Percentiles rank a stretch among this genome's conserved stretches.
These are phyloP conservation scores for Sebastes oblongus DNA, from an alignment of 2,797 vertebrate genomes.

Conservation along the genomic window DNA sequence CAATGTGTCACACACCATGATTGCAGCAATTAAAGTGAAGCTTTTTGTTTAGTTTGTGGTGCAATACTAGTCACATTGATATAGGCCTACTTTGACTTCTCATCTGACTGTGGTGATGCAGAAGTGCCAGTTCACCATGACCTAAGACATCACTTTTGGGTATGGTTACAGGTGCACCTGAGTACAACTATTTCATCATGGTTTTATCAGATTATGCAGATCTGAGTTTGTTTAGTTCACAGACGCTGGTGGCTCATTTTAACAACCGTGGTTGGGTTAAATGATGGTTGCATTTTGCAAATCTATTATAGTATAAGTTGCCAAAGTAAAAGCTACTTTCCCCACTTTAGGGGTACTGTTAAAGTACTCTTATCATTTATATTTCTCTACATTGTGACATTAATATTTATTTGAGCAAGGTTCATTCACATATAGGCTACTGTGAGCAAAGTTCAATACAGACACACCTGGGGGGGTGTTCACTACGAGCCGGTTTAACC, in stretches of 20 bases:
- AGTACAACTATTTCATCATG: background rate
- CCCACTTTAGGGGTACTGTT: background rate
- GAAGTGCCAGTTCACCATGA: background rate
- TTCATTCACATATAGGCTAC: background rate
- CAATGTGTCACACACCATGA: background rate
- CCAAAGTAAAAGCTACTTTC: background rate
- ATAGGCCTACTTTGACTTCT: background rate
- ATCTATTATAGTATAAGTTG: background rate
- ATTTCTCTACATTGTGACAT: background rate
- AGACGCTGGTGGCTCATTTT: background rate
- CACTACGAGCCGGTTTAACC: background rate
- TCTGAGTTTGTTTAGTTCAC: background rate
- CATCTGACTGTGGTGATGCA: background rate
- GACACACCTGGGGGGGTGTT: background rate
- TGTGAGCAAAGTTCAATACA: background rate
- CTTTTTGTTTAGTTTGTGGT: background rate
- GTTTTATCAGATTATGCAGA: background rate
- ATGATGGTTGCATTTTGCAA: background rate
- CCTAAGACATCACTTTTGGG: background rate
- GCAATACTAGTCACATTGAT: background rate
- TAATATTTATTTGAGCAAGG: background rate
- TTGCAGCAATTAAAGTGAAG: background rate
- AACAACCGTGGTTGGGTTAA: background rate
- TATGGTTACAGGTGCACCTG: background rate
- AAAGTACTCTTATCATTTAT: background rate